phyloP scores from a whole-genome alignment of 2,888 invertebrate species.

The Tetragonisca angustula region DNA sequence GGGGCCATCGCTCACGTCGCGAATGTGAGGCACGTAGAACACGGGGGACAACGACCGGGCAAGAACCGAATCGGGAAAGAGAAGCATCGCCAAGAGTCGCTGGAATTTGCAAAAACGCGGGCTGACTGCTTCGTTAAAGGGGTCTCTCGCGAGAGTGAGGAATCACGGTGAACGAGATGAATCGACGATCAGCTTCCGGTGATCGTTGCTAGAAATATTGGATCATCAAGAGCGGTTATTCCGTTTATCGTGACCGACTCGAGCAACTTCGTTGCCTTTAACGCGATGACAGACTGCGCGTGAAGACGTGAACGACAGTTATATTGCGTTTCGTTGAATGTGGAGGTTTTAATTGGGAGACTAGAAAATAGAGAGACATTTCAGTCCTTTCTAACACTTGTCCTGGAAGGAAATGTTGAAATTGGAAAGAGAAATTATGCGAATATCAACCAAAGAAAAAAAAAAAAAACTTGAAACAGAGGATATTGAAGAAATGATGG shows the following conservation, averaged over 20 bases:
- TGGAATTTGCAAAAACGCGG: conserved; percentile 44
- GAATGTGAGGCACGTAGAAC: conserved; percentile 69
- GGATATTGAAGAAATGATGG: no score
- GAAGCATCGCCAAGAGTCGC: conserved; percentile 35
- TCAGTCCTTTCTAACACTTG: no score
- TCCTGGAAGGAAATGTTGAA: no score
- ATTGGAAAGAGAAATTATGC: no score
- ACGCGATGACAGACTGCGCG: not conserved
- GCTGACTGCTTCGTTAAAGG: conserved; percentile 70
- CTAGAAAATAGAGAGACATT: no score
- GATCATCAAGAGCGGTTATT: not conserved
- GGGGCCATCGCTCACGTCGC: conserved; percentile 71
- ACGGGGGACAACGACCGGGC: conserved; percentile 6
- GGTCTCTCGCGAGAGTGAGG: not conserved
- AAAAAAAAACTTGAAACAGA: no score
- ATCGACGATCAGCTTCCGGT: conserved; percentile 1
- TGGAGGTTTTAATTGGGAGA: no score
- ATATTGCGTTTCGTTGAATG: no score
- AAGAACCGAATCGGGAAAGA: conserved; percentile 44
- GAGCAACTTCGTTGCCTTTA: not conserved
- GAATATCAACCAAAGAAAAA: no score
- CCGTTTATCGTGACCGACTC: not conserved
- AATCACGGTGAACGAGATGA: conserved; percentile 6
- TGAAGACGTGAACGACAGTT: not conserved
- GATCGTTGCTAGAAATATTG: not conserved